Evolutionary conservation across 2,113 vertebrate species (phyloP).

Genomic region (Cyphomyrus discorhynchus): DNA sequence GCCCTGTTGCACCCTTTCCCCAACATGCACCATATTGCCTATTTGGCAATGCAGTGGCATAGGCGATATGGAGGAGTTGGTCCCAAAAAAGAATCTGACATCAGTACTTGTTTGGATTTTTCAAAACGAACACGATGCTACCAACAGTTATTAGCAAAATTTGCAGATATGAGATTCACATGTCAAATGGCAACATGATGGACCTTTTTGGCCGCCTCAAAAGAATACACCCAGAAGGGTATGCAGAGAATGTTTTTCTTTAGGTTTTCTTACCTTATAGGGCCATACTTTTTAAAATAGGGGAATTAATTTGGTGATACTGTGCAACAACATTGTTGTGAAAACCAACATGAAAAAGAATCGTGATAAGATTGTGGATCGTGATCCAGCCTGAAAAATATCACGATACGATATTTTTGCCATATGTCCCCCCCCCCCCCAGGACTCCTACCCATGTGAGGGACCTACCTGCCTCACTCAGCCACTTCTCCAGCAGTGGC

Average conservation of each 20-base stretch:
- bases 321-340: background rate
- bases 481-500: slow-evolving; percentile 94
- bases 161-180: background rate
- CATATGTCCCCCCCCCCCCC: background rate
- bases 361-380: background rate
- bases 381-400: background rate
- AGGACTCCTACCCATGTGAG: background rate
- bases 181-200: background rate
- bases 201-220: background rate
- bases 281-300: background rate
- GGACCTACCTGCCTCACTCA: slow-evolving; percentile 82
- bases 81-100: background rate
- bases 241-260: background rate
- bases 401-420: background rate
- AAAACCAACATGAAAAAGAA: background rate
- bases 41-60: background rate
- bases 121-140: background rate
- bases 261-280: background rate
- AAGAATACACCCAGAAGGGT: background rate
- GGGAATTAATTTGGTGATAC: background rate
- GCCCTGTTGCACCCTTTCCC: background rate
- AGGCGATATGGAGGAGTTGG: background rate
- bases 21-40: background rate
- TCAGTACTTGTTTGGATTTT: background rate
- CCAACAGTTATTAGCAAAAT: background rate